Base-by-base conservation (phyloP, 2,888 invertebrate genomes). In the Incurvaria masculella region DNA sequence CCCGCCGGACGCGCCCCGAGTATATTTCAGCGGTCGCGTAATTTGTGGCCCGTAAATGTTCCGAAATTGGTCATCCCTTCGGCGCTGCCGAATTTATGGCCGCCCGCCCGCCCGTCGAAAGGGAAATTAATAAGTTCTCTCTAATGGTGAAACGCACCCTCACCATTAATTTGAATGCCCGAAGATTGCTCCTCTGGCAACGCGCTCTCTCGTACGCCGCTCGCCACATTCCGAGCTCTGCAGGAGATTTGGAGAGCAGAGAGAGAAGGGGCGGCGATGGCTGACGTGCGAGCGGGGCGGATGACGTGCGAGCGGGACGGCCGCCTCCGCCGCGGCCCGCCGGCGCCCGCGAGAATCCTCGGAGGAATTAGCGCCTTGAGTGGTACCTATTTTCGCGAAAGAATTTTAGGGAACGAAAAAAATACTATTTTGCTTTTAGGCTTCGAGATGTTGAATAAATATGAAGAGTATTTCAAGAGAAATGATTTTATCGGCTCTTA, bases 61-160 rank as follows among this genome's bases (percentile, higher is more conserved):
- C 76, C 72, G 75, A 78, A 78, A 78, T 78, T 78, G 78, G 78
- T 78, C 76, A 78, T 78, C 76, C 78, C 75, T 78, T 76, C 74
- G 78, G 76, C 72, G 69, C 75, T 74, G 75, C 73, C 70, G 71
- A 76, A 78, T 78, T 78, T 78, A 78, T 76, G 68, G 75, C 70
- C 72, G 72, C 64, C 71, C 73, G 73, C 68, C 68, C 73, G 73
- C 69, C 74, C 76, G 76, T 76, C 76, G 76, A 78, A 78, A 78
- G 74, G 74, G 73, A 72, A 78, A 78, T 78, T 76, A 76, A 76
- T 78, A 78, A 76, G 76, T 70, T 73, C 74, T 69, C 70, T 70
- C 70, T 78, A 78, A 78, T 78, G 78, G 72, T 73, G 71, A 74
- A 76, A 72, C 72, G 74, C 73, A 73, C 75, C 78, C 78, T 72